A percentile compares a stretch with the other conserved stretches of the same genome.
These are phyloP conservation scores for Trachelus troglodyta DNA, from an alignment of 2,888 invertebrate genomes.

Conservation along the genomic window DNA sequence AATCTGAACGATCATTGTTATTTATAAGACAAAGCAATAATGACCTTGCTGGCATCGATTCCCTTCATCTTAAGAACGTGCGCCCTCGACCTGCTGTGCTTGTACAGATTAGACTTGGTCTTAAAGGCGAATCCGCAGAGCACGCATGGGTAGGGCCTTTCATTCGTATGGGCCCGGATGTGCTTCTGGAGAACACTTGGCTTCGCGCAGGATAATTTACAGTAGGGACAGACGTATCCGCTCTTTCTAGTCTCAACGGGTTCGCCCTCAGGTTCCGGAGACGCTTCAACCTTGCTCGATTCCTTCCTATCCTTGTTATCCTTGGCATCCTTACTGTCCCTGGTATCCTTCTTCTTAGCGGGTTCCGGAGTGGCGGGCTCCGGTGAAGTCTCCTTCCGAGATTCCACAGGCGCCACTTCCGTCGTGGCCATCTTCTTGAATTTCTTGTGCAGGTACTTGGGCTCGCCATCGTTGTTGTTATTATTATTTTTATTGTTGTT, in stretches of 20 bases:
- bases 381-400: slow-evolving; percentile 46
- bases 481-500: slow-evolving; percentile 41
- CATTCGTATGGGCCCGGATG: slow-evolving; percentile 93
- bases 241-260: slow-evolving; percentile 66
- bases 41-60: slow-evolving; percentile 65
- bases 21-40: not conserved
- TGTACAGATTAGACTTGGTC: slow-evolving; percentile 92
- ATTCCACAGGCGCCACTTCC: slow-evolving; percentile 53
- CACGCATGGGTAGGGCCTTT: slow-evolving; percentile 90
- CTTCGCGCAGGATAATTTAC: slow-evolving; percentile 90
- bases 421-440: slow-evolving; percentile 88
- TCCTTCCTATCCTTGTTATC: slow-evolving; percentile 41
- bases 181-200: slow-evolving; percentile 95
- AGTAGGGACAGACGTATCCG: slow-evolving; percentile 88
- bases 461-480: slow-evolving; percentile 67
- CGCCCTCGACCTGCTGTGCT: slow-evolving; percentile 84
- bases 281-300: slow-evolving; percentile 33
- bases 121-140: slow-evolving; percentile 94
- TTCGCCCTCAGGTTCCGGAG: slow-evolving; percentile 53
- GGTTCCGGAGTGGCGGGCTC: slow-evolving; percentile 30
- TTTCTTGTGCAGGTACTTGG: slow-evolving; percentile 91
- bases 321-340: slow-evolving; percentile 27
- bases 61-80: slow-evolving; percentile 77
- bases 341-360: slow-evolving; percentile 33
- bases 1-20: not conserved